Evolutionary conservation across 2,888 invertebrate species (phyloP), one percentile per base, ranked within the genome.

Genomic region (Hybos culiciformis): DNA sequence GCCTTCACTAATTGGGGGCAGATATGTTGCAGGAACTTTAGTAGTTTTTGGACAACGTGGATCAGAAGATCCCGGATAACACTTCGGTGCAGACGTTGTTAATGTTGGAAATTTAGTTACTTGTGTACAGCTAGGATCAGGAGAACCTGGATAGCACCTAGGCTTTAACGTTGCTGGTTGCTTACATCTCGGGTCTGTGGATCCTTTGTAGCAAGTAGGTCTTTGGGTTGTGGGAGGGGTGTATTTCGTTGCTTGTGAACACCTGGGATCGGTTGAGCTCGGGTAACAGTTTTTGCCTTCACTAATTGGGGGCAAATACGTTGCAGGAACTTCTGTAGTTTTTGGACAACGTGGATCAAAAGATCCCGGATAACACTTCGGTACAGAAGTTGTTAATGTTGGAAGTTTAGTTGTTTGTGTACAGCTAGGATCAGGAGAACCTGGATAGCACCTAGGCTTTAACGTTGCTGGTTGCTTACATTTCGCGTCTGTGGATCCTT

Each of bases 291-390:
- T 24, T n/a, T n/a, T n/a, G n/a, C n/a, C n/a, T n/a, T 9, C 3
- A 1, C 18, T 33, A 7, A 11, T 9, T 7, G 8, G 4, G 5
- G 33, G 33, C 4, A 5, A 9, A 2, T 15, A 17, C 12, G 33
- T 18, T 3, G 3, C 11, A 1, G 5, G 3, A 18, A 11, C 12
- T 20, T 19, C n/a, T 12, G 9, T 9, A 9, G 9, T 7, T 31
- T 11, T 67, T 66, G 52, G 59, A 31, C 60, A 64, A 12, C 60
- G 51, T 1, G 63, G 56, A 49, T 66, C 62, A 0, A 54, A 52
- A 2, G 59, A 66, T 7, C 61, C 52, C 0, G 60, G 57, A 40
- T 60, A 59, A 14, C 53, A 49, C 3, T 8, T 36, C 9, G 56
- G 66, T n/a, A n/a, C n/a, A n/a, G n/a, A n/a, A n/a, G 54, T 46